phyloP scores from a whole-genome alignment of 2,113 vertebrate species.

The Plestiodon gilberti region DNA sequence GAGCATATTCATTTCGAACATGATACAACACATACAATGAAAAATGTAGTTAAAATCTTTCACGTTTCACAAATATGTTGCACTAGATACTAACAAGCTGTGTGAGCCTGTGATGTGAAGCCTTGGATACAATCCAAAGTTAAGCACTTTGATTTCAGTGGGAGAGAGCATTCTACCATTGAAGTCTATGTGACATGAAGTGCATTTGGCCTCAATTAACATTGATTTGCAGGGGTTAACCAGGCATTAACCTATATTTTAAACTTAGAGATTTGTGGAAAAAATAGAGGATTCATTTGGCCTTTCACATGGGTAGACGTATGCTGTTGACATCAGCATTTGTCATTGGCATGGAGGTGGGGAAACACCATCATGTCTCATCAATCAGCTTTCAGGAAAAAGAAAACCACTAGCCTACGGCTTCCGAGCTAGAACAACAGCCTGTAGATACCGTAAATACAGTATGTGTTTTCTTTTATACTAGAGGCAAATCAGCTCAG shows the following conservation, averaged over 20 bases:
- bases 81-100: not conserved
- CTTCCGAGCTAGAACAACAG: constrained; percentile 21
- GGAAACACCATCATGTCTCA: constrained; percentile 65
- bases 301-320: constrained; percentile 26
- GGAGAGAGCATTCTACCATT: too few relatives aligned
- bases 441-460: constrained; percentile 1
- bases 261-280: constrained; percentile 49
- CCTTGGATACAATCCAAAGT: not conserved
- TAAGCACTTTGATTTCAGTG: not conserved
- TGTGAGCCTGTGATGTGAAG: not conserved
- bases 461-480: not conserved
- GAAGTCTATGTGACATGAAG: not conserved
- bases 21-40: not conserved
- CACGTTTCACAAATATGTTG: too few relatives aligned
- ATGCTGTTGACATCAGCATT: constrained; percentile 64
- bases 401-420: constrained; percentile 46
- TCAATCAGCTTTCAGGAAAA: constrained; percentile 69
- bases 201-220: not conserved
- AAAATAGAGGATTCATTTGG: constrained; percentile 53
- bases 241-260: constrained; percentile 34
- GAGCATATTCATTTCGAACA: not conserved
- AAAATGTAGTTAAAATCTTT: too few relatives aligned
- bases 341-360: constrained; percentile 63
- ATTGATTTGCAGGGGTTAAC: constrained; percentile 29
- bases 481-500: not conserved